These are phyloP conservation scores for Pogonocherus hispidulus DNA, from an alignment of 2,888 invertebrate genomes.

Conservation along the genomic window DNA sequence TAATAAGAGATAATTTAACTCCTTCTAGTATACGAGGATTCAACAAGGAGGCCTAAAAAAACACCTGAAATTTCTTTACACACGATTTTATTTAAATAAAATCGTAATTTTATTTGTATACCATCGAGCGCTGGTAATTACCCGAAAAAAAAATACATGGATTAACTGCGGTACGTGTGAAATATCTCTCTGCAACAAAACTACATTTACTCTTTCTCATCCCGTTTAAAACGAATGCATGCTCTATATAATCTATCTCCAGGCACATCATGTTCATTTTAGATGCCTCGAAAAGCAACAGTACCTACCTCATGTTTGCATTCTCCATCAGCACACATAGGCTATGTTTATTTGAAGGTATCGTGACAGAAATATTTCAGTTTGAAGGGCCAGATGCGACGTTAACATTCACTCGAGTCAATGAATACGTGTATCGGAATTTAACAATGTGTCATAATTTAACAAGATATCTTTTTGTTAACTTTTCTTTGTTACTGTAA, in stretches of 20 bases:
- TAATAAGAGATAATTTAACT: no score
- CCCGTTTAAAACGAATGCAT: constrained; percentile 11
- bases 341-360: constrained; percentile 39
- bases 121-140: no score
- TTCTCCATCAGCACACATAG: constrained; percentile 38
- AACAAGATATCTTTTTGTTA: no score
- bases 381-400: constrained; percentile 12
- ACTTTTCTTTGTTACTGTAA: no score
- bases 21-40: no score
- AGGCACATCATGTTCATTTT: constrained; percentile 21
- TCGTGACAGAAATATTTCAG: constrained; percentile 16
- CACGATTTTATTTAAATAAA: no score
- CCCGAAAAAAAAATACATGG: no score
- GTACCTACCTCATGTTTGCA: constrained; percentile 31
- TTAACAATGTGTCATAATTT: no score
- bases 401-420: background rate
- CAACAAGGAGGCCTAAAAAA: no score
- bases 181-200: constrained; percentile 35
- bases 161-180: constrained; percentile 21
- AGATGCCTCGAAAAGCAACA: constrained; percentile 27
- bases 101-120: no score
- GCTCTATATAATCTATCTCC: constrained; percentile 11
- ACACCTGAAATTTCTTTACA: no score
- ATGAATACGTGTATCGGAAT: background rate
- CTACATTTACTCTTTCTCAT: no score